A percentile compares a stretch with the other conserved stretches of the same genome.
phyloP scores from a whole-genome alignment of 2,888 invertebrate genomes.

The Metalampra italica region DNA sequence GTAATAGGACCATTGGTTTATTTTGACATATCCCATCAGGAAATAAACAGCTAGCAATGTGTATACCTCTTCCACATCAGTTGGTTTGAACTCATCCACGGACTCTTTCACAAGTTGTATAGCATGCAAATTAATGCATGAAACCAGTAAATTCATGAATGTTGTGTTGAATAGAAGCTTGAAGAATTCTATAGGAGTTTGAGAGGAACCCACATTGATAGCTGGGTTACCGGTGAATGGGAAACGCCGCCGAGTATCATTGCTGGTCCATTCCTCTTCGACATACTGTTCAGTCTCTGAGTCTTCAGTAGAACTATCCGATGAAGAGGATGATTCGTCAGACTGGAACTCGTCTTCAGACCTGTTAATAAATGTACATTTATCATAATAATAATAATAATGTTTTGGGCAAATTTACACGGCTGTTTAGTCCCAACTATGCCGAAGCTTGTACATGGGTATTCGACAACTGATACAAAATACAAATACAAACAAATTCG shows the following conservation, averaged over 20 bases:
- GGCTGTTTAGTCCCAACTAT: no score
- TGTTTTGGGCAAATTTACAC: no score
- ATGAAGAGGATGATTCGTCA: background rate
- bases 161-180: slow-evolving; percentile 1
- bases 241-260: background rate
- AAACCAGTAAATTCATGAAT: slow-evolving; percentile 1
- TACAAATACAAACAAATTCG: no score
- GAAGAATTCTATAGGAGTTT: slow-evolving; percentile 1
- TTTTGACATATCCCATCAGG: slow-evolving; percentile 1
- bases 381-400: no score
- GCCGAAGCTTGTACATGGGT: no score
- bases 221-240: background rate
- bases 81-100: background rate
- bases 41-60: background rate
- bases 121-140: slow-evolving; percentile 1
- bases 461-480: no score
- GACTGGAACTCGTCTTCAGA: background rate
- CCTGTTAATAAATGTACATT: background rate
- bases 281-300: background rate
- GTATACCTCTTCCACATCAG: slow-evolving; percentile 2
- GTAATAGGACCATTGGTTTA: background rate
- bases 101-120: background rate
- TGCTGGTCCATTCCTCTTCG: slow-evolving; percentile 1
- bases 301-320: background rate
- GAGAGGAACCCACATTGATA: background rate